Evolutionary conservation across 2,888 invertebrate genomes (phyloP), one percentile per base, ranked within the genome.

Genomic region (Lithodes maja): DNA sequence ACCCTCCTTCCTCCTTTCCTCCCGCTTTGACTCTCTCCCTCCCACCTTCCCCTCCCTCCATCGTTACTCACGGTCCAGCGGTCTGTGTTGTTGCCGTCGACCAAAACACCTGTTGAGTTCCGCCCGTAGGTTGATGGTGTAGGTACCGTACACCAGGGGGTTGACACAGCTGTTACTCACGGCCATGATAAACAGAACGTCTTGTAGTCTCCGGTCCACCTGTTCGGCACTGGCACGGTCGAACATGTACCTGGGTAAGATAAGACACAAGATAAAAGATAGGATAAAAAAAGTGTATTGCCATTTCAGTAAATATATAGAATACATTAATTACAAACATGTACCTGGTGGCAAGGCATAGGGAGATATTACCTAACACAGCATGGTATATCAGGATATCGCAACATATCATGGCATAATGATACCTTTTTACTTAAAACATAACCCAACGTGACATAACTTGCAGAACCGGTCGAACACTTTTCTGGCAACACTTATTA

Each of bases 131-230:
- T 33, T 33, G 0, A 33, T 33, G 33, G 33, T 33, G 33, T 33
- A 33, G 33, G 33, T 33, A 33, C 33, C 33, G 33, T 33, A 33
- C 33, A 33, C 33, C 33, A 33, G 33, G 33, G 33, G 33, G 33
- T 33, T 33, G 33, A 33, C 33, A 33, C 33, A 33, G 33, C 33
- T 33, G 33, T 33, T 33, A 33, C 33, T 33, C 33, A 33, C 33
- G 33, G 96, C 97, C 95, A 97, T 97, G 93, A 97, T 95, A 94
- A 97, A 97, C 92, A 97, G 95, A 17, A 95, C 94, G 92, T 96
- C 96, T 93, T 96, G 96, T 2, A 96, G 93, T 92, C 95, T 95
- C 3, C 94, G 93, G 88, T 96, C 95, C 0, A 97, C 95, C 91
- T 95, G 94, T 88, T 94, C 93, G 0, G 97, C 97, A 89, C 96